phyloP scores from a whole-genome alignment of 2,888 invertebrate genomes.

The Allygus modestus region DNA sequence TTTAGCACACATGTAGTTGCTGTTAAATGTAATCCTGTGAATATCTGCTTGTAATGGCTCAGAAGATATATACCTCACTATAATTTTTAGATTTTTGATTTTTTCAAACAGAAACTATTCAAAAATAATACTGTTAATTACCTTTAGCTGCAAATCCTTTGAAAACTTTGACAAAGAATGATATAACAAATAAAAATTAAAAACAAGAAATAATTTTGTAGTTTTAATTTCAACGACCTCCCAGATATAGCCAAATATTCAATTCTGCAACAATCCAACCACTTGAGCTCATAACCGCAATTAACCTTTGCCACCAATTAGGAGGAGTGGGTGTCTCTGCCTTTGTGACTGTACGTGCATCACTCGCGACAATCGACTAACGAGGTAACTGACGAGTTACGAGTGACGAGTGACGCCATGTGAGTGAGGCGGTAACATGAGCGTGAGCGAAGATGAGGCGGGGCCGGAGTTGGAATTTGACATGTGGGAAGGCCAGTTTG shows the following conservation, averaged over 20 bases:
- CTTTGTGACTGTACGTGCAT: not conserved
- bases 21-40: too few relatives aligned
- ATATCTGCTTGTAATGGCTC: too few relatives aligned
- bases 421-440: slow-evolving; percentile 50
- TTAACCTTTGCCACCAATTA: not conserved
- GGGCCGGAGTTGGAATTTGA: slow-evolving; percentile 85
- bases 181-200: too few relatives aligned
- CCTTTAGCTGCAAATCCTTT: too few relatives aligned
- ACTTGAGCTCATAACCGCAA: slow-evolving; percentile 24
- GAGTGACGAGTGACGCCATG: slow-evolving; percentile 40
- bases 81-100: too few relatives aligned
- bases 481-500: slow-evolving; percentile 94
- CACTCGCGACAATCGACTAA: not conserved
- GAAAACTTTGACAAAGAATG: too few relatives aligned
- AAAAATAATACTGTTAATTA: too few relatives aligned
- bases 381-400: not conserved
- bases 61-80: too few relatives aligned
- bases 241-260: not conserved
- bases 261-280: not conserved
- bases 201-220: too few relatives aligned
- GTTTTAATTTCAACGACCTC: not conserved
- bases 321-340: not conserved
- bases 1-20: too few relatives aligned
- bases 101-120: too few relatives aligned
- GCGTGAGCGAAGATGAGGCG: slow-evolving; percentile 67